Evolutionary conservation across 2,888 invertebrate species (phyloP), one percentile per base, ranked within the genome.

Genomic region (Escarpia spicata): DNA sequence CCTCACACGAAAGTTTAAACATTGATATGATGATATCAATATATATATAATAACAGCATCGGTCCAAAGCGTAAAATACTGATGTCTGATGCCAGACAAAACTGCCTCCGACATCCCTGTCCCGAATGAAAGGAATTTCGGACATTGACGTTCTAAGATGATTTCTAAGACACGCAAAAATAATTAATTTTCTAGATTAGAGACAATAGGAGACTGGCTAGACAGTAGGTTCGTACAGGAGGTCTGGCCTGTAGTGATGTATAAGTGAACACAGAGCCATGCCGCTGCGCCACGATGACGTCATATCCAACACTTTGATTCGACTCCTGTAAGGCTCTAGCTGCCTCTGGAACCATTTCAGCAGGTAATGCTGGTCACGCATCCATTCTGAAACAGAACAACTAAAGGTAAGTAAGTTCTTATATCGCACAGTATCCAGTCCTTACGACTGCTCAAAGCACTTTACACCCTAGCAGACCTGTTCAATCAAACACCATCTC

Each of bases 201-300:
- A 91, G n/a, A 44, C 3, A 4, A 31, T 6, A 91, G 8, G 8
- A 43, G 15, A 91, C 43, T 43, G 91, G 91, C n/a, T n/a, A 31
- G 91, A 31, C 26, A 43, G 12, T 2, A 15, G 31, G 19, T 19
- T 15, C 95, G 95, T 94, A 96, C 96, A 96, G 94, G 90, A 99
- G 97, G 97, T 99, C 98, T 3, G 99, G 99, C 93, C 99, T 97
- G 97, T 99, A 99, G 94, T 98, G 98, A 95, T 97, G 97, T 94
- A 98, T 97, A 94, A 98, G 97, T 93, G 98, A 98, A 96, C 98
- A 98, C 94, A 98, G 96, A 44, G 97, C 97, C 95, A 98, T 95
- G 93, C 98, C 97, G 95, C 97, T 97, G 96, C 97, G 97, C 97
- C 98, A 98, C 2, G 98, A 98, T 0, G 97, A 97, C n/a, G 97